Conservation (phyloP, 2,888 invertebrate genomes). For the Candidula unifasciata region DNA sequence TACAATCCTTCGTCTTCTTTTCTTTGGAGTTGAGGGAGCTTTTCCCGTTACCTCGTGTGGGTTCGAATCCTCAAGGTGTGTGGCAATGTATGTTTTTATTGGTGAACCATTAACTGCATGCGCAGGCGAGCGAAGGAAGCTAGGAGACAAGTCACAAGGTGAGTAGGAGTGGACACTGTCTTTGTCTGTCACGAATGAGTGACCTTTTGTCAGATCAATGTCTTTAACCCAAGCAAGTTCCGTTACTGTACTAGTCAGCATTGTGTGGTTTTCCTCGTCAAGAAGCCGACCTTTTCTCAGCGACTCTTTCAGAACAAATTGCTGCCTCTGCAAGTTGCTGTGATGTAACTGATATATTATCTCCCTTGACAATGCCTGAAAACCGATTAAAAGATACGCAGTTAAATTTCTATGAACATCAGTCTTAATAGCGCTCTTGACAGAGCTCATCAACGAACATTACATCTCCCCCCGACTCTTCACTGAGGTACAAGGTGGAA, state of each 20-base stretch:
- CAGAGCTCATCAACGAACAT: too few species aligned
- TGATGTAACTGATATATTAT: constrained; percentile 64
- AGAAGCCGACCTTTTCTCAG: constrained; percentile 10
- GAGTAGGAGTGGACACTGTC: constrained; percentile 54
- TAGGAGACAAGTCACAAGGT: not conserved
- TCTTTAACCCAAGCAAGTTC: constrained; percentile 89
- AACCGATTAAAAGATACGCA: too few species aligned
- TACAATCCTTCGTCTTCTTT: constrained; percentile 12
- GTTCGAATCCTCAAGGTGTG: not conserved
- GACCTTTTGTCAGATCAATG: constrained; percentile 79
- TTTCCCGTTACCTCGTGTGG: not conserved
- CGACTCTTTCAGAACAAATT: constrained; percentile 36
- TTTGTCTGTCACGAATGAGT: constrained; percentile 60
- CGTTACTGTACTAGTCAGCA: constrained; percentile 68
- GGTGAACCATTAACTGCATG: constrained; percentile 1
- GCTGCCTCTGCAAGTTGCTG: constrained; percentile 4
- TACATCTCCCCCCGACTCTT: too few species aligned
- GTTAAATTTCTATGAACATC: too few species aligned
- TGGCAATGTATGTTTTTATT: not conserved
- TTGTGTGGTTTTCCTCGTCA: constrained; percentile 32
- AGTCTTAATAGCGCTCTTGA: too few species aligned
- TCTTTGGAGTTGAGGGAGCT: not conserved
- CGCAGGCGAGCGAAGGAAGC: not conserved
- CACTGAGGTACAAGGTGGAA: too few species aligned
- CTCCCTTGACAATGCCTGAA: constrained; percentile 71